Evolutionary conservation across 2,797 vertebrate species (phyloP).

Genomic region (Apodemus agrarius): DNA sequence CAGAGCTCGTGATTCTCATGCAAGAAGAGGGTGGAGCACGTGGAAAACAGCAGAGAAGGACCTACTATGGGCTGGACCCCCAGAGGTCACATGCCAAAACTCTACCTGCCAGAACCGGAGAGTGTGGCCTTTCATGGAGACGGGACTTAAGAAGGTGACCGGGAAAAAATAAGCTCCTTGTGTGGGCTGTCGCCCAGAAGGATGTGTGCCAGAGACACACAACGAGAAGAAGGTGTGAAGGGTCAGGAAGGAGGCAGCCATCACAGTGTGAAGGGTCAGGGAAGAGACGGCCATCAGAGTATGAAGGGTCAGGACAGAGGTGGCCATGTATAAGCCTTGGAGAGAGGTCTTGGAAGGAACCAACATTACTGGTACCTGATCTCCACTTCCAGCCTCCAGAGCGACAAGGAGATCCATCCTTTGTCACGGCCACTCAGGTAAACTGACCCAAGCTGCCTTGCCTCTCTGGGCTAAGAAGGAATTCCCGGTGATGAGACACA

Average conservation of each 20-base stretch:
- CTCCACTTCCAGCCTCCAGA: not conserved
- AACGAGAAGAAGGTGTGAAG: not conserved
- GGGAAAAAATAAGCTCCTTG: no score
- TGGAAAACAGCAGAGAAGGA: not conserved
- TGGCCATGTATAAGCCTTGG: fast-evolving
- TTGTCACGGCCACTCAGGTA: not conserved
- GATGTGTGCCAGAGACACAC: not conserved
- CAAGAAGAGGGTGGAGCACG: fast-evolving
- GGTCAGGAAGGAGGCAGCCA: not conserved
- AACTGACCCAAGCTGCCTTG: not conserved
- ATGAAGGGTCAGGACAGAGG: not conserved
- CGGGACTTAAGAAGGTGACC: not conserved
- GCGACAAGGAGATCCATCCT: not conserved
- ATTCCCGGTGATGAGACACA: not conserved
- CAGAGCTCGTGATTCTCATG: not conserved
- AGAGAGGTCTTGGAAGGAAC: not conserved
- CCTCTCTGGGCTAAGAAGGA: not conserved
- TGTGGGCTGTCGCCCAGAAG: no score
- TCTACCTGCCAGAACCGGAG: no score
- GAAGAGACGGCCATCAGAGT: fast-evolving
- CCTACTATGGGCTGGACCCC: not conserved
- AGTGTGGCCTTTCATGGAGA: not conserved
- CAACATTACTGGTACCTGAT: not conserved
- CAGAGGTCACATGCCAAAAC: not conserved
- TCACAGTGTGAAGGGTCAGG: not conserved